A percentile compares a stretch with the other conserved stretches of the same genome.
phyloP scores from a whole-genome alignment of 2,888 invertebrate genomes.

The Anthoptus insignis region DNA sequence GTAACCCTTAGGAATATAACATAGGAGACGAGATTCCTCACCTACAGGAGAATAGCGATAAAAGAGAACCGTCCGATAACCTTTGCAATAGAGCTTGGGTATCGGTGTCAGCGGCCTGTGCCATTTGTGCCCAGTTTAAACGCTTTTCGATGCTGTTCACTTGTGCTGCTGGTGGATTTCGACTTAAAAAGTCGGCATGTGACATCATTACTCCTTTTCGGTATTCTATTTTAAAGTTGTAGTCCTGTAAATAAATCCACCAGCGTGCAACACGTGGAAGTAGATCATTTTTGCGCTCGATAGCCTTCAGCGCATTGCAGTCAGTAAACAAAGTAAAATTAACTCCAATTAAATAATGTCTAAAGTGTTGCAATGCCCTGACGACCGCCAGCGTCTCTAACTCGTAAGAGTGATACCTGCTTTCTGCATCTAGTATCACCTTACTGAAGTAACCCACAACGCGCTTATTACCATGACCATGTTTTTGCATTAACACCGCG shows the following conservation, averaged over 20 bases:
- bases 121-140: background rate
- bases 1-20: slow-evolving; percentile 51
- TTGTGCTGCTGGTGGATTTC: slow-evolving; percentile 17
- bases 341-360: slow-evolving; percentile 41
- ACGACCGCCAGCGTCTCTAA: slow-evolving; percentile 43
- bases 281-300: slow-evolving; percentile 49
- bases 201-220: slow-evolving; percentile 26
- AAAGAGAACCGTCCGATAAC: background rate
- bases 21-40: slow-evolving; percentile 38
- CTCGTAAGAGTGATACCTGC: slow-evolving; percentile 41
- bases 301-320: slow-evolving; percentile 49
- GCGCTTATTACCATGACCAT: background rate
- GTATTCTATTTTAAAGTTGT: slow-evolving; percentile 42
- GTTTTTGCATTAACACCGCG: background rate
- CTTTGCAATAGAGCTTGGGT: background rate
- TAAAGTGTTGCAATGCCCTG: slow-evolving; percentile 39
- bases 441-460: background rate
- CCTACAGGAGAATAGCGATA: slow-evolving; percentile 32
- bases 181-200: slow-evolving; percentile 28
- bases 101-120: background rate
- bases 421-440: background rate
- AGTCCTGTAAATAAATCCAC: slow-evolving; percentile 55
- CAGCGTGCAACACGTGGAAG: slow-evolving; percentile 54
- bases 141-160: slow-evolving; percentile 15
- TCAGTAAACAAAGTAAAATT: slow-evolving; percentile 51